phyloP scores from a whole-genome alignment of 2,113 vertebrate species.

The Synodontis membranacea region DNA sequence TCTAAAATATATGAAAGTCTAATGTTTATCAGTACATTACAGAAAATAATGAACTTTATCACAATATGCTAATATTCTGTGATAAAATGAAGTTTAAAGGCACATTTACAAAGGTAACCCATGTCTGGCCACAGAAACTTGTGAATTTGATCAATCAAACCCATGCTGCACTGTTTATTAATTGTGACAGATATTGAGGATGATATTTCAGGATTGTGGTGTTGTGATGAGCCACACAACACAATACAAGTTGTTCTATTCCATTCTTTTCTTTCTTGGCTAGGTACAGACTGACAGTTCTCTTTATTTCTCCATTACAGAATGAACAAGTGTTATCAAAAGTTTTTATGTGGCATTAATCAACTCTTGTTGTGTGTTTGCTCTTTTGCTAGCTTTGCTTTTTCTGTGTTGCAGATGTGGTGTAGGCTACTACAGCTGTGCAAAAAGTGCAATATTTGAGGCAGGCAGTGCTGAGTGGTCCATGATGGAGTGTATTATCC shows the following conservation, averaged over 20 bases:
- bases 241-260: neutral
- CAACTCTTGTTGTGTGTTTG: neutral
- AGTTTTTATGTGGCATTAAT: neutral
- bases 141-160: neutral
- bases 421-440: neutral
- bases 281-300: constrained; percentile 6
- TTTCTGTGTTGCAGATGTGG: neutral
- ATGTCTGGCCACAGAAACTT: neutral
- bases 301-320: neutral
- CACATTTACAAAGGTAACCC: neutral
- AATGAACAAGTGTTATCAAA: constrained; percentile 6
- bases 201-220: neutral
- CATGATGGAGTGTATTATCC: neutral
- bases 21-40: too few species aligned
- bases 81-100: neutral
- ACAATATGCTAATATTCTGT: constrained; percentile 13
- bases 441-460: neutral
- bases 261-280: neutral
- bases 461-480: neutral
- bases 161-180: neutral
- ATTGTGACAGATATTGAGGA: neutral
- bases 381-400: neutral
- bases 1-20: too few species aligned
- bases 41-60: too few species aligned
- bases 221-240: neutral